A percentile compares a stretch with the other conserved stretches of the same genome.
Conservation (phyloP, 1,140 invertebrate species). For the Drosophila virilis region DNA sequence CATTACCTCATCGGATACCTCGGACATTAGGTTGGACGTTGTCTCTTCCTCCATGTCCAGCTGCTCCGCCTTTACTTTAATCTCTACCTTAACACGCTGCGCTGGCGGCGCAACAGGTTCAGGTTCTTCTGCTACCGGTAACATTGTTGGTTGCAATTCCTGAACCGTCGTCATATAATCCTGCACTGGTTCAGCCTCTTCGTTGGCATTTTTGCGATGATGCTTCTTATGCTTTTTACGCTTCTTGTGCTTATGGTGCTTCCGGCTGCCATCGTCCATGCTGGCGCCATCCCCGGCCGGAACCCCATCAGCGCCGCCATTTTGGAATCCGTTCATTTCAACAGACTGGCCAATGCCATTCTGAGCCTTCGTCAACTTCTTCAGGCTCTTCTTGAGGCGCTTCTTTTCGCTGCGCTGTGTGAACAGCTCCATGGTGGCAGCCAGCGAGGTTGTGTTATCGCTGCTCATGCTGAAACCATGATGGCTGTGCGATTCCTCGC, state of each 20-base stretch:
- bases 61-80: conserved; percentile 76
- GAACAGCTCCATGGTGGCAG: conserved; percentile 75
- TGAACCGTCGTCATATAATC: conserved; percentile 30
- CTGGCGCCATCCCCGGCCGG: conserved; percentile 31
- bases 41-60: conserved; percentile 76
- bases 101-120: not conserved
- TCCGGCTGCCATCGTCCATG: conserved; percentile 87
- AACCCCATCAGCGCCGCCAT: conserved; percentile 24
- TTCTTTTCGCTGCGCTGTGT: conserved; percentile 88
- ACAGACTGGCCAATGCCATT: conserved; percentile 84
- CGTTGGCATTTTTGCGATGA: conserved; percentile 85
- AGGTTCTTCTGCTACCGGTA: conserved; percentile 1
- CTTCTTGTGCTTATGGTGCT: conserved; percentile 89
- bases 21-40: conserved; percentile 79
- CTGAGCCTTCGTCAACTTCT: conserved; percentile 88
- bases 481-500: conserved; percentile 64
- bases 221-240: conserved; percentile 92
- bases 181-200: conserved; percentile 57
- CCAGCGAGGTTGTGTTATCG: conserved; percentile 69
- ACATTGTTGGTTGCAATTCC: conserved; percentile 9
- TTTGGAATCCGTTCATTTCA: conserved; percentile 62
- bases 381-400: conserved; percentile 89
- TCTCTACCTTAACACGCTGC: conserved; percentile 64
- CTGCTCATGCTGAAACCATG: conserved; percentile 64
- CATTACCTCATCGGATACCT: conserved; percentile 77